Evolutionary conservation across 2,113 vertebrate species (phyloP).

Genomic region (Benitochromis conjunctus): DNA sequence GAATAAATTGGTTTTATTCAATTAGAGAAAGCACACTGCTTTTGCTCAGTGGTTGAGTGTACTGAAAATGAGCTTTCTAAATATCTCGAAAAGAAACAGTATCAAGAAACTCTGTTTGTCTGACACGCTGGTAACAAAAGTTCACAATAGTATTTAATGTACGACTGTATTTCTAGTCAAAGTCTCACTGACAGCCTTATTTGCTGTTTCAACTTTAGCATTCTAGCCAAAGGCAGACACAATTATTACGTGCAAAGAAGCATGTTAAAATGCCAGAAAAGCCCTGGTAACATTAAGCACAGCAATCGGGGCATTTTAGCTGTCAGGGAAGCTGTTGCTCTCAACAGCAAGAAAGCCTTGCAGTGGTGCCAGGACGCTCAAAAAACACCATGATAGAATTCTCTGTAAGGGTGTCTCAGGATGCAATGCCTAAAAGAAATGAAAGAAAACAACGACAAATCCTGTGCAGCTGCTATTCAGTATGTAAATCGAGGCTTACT

Average conservation of each 20-base stretch:
- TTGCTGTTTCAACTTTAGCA: slow-evolving; percentile 16
- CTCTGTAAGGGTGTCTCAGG: slow-evolving; percentile 31
- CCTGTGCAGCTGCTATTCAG: slow-evolving; percentile 53
- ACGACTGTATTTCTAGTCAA: slow-evolving; percentile 5
- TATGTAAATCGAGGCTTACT: slow-evolving; percentile 55
- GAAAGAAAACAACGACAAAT: slow-evolving; percentile 47
- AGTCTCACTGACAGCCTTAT: slow-evolving; percentile 25
- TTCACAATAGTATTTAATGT: slow-evolving; percentile 10
- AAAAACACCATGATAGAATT: slow-evolving; percentile 29
- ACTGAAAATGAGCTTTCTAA: slow-evolving; percentile 26
- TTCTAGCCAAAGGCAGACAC: slow-evolving; percentile 33
- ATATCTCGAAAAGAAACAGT: slow-evolving; percentile 8
- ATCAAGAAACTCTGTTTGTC: neutral
- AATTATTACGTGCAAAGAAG: slow-evolving; percentile 13
- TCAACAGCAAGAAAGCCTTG: slow-evolving; percentile 27
- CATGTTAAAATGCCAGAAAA: slow-evolving; percentile 25
- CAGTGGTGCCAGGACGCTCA: slow-evolving; percentile 42
- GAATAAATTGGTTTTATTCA: slow-evolving; percentile 35
- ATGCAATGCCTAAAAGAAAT: slow-evolving; percentile 40
- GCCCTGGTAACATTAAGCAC: slow-evolving; percentile 27
- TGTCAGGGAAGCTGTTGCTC: slow-evolving; percentile 35
- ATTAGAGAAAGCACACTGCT: neutral
- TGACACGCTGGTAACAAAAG: neutral
- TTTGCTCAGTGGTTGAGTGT: neutral
- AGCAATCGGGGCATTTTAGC: slow-evolving; percentile 33